Conservation (phyloP, 1,140 invertebrate genomes). For the Kradibia gibbosae region DNA sequence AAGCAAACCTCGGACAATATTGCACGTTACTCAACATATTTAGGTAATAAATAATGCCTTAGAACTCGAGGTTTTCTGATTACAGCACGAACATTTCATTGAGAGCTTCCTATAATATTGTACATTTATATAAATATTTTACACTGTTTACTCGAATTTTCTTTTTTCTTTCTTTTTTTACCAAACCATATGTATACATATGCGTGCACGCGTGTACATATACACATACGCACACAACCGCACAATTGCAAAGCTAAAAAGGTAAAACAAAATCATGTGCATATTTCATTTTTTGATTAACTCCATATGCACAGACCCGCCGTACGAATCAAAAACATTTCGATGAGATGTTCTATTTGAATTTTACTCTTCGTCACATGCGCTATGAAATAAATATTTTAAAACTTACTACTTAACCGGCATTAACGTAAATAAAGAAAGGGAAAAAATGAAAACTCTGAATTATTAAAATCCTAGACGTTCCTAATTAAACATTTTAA, state of each 20-base stretch:
- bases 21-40: conserved; percentile 48
- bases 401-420: background rate
- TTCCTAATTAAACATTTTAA: background rate
- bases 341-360: background rate
- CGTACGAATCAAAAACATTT: background rate
- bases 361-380: background rate
- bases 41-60: conserved; percentile 44
- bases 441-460: background rate
- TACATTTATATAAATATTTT: background rate
- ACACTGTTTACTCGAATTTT: background rate
- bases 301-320: conserved; percentile 12
- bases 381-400: conserved; percentile 14
- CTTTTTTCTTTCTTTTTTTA: background rate
- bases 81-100: conserved; percentile 34
- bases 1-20: conserved; percentile 37
- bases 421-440: background rate
- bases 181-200: background rate
- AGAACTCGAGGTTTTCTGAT: conserved; percentile 11
- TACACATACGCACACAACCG: too few relatives aligned
- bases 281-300: conserved; percentile 14
- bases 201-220: too few relatives aligned
- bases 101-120: background rate
- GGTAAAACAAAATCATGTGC: conserved; percentile 12
- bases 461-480: background rate
- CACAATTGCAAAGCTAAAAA: background rate